phyloP scores from a whole-genome alignment of 2,888 invertebrate genomes.

The Serrognathus titanus region DNA sequence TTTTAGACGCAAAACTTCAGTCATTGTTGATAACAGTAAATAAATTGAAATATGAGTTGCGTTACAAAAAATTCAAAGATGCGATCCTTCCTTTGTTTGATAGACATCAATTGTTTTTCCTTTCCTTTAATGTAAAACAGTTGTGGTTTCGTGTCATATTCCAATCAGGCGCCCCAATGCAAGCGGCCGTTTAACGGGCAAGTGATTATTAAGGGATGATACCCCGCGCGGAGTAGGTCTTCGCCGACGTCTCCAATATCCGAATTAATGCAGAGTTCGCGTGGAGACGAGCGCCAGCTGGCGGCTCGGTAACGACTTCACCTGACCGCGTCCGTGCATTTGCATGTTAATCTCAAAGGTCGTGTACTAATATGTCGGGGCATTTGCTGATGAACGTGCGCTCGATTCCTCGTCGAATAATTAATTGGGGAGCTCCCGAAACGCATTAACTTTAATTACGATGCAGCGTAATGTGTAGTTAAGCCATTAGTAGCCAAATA shows the following conservation, averaged over 20 bases:
- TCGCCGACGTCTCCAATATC: conserved; percentile 18
- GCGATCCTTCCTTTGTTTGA: no score
- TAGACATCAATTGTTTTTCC: no score
- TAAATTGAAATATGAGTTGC: no score
- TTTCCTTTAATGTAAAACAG: no score
- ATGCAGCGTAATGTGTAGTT: conserved; percentile 34
- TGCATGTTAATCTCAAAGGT: conserved; percentile 36
- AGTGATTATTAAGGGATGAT: background rate
- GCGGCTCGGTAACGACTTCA: conserved; percentile 20
- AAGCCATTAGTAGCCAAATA: conserved; percentile 34
- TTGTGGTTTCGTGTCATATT: background rate
- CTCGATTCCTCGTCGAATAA: conserved; percentile 35
- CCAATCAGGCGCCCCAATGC: background rate
- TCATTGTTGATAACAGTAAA: no score
- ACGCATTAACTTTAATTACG: conserved; percentile 36
- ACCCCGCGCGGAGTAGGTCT: background rate
- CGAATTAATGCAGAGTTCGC: conserved; percentile 31
- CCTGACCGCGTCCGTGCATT: conserved; percentile 27
- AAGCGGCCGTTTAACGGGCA: background rate
- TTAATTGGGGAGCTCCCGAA: conserved; percentile 33
- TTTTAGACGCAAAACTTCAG: no score
- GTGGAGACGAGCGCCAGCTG: conserved; percentile 31
- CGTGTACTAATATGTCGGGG: conserved; percentile 31
- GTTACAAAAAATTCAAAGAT: no score
- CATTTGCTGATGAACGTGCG: conserved; percentile 29